phyloP scores from a whole-genome alignment of 2,113 vertebrate species.

The Willisornis vidua region DNA sequence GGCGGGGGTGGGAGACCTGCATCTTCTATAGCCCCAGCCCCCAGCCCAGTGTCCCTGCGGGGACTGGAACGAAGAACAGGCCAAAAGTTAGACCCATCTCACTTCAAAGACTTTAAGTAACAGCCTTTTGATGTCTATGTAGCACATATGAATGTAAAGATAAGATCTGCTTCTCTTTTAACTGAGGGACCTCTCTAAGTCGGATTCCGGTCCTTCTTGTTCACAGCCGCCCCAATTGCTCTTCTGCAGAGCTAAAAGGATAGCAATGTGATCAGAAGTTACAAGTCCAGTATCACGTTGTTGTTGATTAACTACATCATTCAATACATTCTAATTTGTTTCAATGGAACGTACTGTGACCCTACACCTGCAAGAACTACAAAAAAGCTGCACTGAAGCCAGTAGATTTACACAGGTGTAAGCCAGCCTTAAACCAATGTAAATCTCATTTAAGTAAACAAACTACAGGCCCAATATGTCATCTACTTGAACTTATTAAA shows the following conservation, averaged over 20 bases:
- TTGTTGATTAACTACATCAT: background rate
- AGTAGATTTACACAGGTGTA: background rate
- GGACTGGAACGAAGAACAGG: background rate
- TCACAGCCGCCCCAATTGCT: background rate
- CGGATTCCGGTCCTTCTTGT: background rate
- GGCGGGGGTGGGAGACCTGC: background rate
- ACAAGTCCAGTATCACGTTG: background rate
- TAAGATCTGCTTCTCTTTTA: slow-evolving; percentile 6
- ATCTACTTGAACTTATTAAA: background rate
- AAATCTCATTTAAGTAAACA: background rate
- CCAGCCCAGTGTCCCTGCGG: background rate
- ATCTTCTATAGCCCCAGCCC: background rate
- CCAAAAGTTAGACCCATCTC: background rate
- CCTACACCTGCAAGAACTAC: background rate
- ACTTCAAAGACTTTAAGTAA: background rate
- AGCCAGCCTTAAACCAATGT: background rate
- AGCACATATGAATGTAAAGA: background rate
- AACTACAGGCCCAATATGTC: background rate
- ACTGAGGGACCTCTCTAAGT: background rate
- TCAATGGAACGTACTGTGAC: background rate
- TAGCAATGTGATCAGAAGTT: background rate
- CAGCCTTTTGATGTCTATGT: background rate
- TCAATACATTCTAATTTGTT: background rate
- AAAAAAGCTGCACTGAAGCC: background rate
- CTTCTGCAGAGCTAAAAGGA: background rate